Evolutionary conservation across 2,888 invertebrate species (phyloP), one percentile per base, ranked within the genome.

Genomic region (Gymnoscelis rufifasciata): DNA sequence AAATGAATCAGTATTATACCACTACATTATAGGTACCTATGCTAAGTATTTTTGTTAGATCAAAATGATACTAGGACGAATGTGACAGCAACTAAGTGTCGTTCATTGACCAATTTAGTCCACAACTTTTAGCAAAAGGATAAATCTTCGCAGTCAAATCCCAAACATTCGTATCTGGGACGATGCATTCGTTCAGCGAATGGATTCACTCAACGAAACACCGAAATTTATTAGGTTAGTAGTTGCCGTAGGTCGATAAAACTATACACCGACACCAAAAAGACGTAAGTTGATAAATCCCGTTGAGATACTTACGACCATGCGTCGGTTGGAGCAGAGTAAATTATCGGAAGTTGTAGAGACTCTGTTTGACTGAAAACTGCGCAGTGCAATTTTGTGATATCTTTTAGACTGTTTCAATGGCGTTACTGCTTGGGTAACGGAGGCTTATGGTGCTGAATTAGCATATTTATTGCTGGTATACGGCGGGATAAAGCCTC

Each of bases 141-240:
- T 78, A 74, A 78, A 79, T 78, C 74, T 66, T 59, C 66, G 60
- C 60, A 75, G 69, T 78, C 74, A 79, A 75, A 81, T 75, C 78
- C 74, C 72, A 68, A 64, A 74, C 73, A 74, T 78, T 77, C 79
- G 79, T 81, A 83, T 84, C 79, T 83, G 76, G 84, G 81, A 77
- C 87, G 84, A 81, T 88, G 88, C 87, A 88, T 87, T 86, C 82
- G 82, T 78, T 83, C 78, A 79, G 62, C 76, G 74, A 81, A 76
- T 76, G 82, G 83, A 84, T 83, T 80, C 86, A 83, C 77, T 84
- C 82, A 83, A 78, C 83, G 87, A 87, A 87, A 86, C 87, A 84
- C 87, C 84, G 69, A 87, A 88, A 88, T 88, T 88, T 88, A 88
- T 88, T 88, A 71, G 88, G 87, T 88, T 88, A 88, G 86, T 87